Conservation (phyloP, 2,113 vertebrate species). For the Cephalopholis sonnerati region DNA sequence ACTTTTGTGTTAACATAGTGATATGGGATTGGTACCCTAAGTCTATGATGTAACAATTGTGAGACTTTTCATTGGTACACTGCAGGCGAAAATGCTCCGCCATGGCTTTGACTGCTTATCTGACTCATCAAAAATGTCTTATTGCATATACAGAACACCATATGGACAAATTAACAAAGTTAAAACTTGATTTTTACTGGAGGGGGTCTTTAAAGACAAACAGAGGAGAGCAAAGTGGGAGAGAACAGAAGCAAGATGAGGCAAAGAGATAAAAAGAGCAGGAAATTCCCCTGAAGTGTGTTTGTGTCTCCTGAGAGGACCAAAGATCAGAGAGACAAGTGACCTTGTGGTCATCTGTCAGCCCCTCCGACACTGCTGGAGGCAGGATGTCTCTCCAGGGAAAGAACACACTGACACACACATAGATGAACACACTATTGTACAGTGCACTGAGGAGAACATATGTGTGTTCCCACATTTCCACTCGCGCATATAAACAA, state of each 20-base stretch:
- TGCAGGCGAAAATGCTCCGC: no score
- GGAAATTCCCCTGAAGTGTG: constrained; percentile 53
- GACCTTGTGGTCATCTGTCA: constrained; percentile 75
- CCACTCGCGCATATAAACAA: constrained; percentile 33
- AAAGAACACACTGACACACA: constrained; percentile 19
- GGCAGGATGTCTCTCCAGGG: constrained; percentile 60
- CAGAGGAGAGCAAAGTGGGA: constrained; percentile 3
- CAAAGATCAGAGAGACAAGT: constrained; percentile 63
- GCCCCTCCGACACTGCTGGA: constrained; percentile 61
- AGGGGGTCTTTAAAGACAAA: background rate
- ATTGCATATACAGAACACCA: no score
- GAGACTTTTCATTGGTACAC: no score
- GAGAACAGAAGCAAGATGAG: constrained; percentile 7
- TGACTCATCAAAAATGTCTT: no score
- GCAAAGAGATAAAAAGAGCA: constrained; percentile 29
- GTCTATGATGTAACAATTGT: no score
- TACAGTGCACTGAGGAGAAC: constrained; percentile 17
- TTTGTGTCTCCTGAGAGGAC: constrained; percentile 61
- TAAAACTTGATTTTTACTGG: no score
- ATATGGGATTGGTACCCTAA: no score
- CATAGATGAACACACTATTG: constrained; percentile 12
- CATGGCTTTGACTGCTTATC: no score
- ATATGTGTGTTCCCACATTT: constrained; percentile 27
- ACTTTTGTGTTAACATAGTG: no score
- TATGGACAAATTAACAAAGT: no score